Evolutionary conservation across 1,140 invertebrate genomes (phyloP).

Genomic region (Cotesia chilonis): DNA sequence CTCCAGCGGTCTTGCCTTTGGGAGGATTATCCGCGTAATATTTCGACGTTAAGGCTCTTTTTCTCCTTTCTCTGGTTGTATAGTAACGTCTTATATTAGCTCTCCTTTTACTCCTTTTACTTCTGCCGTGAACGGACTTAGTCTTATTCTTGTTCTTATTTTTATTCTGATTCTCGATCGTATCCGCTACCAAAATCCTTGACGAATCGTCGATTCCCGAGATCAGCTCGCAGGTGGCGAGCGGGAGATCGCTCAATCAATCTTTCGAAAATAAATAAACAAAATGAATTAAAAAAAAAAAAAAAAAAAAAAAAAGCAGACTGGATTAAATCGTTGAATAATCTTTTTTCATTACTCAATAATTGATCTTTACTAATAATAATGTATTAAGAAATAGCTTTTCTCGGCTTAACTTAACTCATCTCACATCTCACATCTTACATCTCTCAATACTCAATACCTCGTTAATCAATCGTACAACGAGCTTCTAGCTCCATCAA

Average conservation of each 20-base stretch:
- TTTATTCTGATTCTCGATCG: too few relatives aligned
- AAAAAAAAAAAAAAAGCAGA: background rate
- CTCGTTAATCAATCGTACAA: conserved; percentile 12
- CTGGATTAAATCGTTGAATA: conserved; percentile 7
- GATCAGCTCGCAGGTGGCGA: conserved; percentile 30
- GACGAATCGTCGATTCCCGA: conserved; percentile 29
- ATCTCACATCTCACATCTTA: background rate
- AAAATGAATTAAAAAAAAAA: background rate
- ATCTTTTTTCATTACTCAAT: background rate
- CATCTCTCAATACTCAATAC: background rate
- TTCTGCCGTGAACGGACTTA: background rate
- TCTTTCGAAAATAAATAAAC: conserved; percentile 13
- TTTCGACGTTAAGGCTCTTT: conserved; percentile 40
- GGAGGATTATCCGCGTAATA: conserved; percentile 46
- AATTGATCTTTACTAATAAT: background rate
- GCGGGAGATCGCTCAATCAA: conserved; percentile 31
- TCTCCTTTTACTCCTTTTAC: background rate
- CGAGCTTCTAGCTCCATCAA: background rate
- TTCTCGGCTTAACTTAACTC: background rate
- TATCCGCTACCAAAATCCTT: conserved; percentile 18
- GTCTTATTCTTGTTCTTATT: background rate
- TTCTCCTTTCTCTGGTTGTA: conserved; percentile 23
- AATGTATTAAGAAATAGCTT: conserved; percentile 5
- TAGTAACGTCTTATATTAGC: conserved; percentile 1
- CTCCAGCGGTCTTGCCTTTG: conserved; percentile 44